These are phyloP conservation scores for Istiophorus platypterus DNA, from an alignment of 2,113 vertebrate species.

Conservation along the genomic window DNA sequence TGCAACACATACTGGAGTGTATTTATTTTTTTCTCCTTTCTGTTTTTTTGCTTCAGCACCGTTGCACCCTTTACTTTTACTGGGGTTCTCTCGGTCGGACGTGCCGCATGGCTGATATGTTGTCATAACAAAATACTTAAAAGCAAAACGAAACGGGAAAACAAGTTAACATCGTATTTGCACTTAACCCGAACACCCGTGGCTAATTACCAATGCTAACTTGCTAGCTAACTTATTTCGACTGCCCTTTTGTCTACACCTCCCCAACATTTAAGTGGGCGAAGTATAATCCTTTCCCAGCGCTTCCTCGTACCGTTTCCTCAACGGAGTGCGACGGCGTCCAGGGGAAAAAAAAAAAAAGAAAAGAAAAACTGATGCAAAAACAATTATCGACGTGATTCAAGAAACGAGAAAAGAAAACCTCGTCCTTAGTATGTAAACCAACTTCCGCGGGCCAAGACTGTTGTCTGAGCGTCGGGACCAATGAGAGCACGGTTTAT, in stretches of 20 bases:
- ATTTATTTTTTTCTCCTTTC: too few species aligned
- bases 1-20: not conserved
- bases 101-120: not conserved
- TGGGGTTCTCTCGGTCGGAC: not conserved
- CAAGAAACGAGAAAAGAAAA: too few species aligned
- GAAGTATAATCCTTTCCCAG: not conserved
- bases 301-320: slow-evolving; percentile 27
- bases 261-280: not conserved
- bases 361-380: not conserved
- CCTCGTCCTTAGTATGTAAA: too few species aligned
- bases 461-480: not conserved
- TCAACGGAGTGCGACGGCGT: not conserved
- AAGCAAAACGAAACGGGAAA: too few species aligned
- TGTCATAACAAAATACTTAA: not conserved
- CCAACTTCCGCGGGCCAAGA: slow-evolving; percentile 73
- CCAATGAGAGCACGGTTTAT: slow-evolving; percentile 40
- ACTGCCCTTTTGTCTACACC: not conserved
- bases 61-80: not conserved
- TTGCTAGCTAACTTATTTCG: slow-evolving; percentile 60
- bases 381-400: slow-evolving; percentile 16
- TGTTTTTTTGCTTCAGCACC: not conserved
- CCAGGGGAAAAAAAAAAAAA: too few species aligned
- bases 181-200: not conserved
- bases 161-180: not conserved
- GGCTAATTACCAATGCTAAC: slow-evolving; percentile 60